These are phyloP conservation scores for Ctenopoma multispine DNA, from an alignment of 2,797 vertebrate genomes.

Conservation along the genomic window DNA sequence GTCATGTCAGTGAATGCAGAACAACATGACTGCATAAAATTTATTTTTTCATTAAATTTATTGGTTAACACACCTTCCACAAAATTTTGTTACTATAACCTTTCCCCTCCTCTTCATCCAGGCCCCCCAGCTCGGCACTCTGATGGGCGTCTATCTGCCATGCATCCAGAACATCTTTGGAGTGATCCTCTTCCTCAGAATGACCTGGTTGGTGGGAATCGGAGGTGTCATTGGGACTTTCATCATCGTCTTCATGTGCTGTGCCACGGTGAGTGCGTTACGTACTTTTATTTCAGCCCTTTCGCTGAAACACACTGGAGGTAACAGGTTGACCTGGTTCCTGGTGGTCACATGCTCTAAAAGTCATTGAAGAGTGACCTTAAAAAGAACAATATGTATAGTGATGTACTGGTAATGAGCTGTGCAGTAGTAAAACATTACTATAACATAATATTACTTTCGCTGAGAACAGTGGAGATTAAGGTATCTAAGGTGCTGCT, in stretches of 20 bases:
- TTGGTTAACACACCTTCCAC: neutral
- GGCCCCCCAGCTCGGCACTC: conserved; percentile 91
- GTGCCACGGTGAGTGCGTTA: conserved; percentile 90
- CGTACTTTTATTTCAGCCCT: conserved; percentile 8
- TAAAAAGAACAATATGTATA: neutral
- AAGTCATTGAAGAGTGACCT: conserved; percentile 19
- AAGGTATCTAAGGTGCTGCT: too few relatives aligned
- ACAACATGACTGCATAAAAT: neutral
- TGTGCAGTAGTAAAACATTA: conserved; percentile 15
- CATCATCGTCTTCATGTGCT: conserved; percentile 96
- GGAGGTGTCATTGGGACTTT: conserved; percentile 96
- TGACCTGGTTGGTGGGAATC: conserved; percentile 98
- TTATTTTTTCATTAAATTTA: neutral
- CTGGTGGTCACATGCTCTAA: conserved; percentile 1
- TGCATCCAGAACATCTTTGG: conserved; percentile 99
- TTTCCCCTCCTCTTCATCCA: conserved; percentile 30
- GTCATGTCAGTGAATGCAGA: neutral
- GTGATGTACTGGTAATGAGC: conserved; percentile 18
- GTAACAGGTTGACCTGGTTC: conserved; percentile 3
- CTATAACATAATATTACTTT: too few relatives aligned
- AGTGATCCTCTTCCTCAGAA: conserved; percentile 97
- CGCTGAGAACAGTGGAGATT: too few relatives aligned
- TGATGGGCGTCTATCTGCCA: conserved; percentile 98
- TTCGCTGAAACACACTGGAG: neutral
- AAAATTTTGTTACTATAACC: neutral